Conservation (phyloP, 2,113 vertebrate species). For the Amblyopsis rosae region DNA sequence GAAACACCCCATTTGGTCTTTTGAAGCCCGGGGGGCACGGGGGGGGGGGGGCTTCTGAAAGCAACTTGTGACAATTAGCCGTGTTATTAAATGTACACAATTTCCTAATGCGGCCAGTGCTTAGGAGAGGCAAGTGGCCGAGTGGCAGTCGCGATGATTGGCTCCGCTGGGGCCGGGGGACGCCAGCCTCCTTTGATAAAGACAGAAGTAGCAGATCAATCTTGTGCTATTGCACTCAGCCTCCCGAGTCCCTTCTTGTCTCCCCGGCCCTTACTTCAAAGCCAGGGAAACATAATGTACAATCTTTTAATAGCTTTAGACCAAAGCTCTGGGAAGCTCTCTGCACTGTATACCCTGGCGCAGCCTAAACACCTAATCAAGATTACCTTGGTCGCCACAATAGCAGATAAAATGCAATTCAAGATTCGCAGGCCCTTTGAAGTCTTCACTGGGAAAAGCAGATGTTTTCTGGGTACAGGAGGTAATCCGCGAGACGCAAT, state of each 20-base stretch:
- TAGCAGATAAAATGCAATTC: constrained; percentile 99
- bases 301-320: constrained; percentile 99
- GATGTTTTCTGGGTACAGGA: constrained; percentile 90
- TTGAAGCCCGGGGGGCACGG: constrained; percentile 43
- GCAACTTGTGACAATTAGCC: constrained; percentile 75
- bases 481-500: constrained; percentile 95
- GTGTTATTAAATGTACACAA: constrained; percentile 81
- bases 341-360: constrained; percentile 90
- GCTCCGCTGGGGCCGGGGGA: constrained; percentile 70
- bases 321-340: constrained; percentile 92
- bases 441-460: constrained; percentile 92
- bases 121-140: constrained; percentile 69
- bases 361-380: constrained; percentile 99
- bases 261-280: constrained; percentile 97
- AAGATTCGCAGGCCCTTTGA: constrained; percentile 95
- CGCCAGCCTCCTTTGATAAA: constrained; percentile 86
- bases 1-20: constrained; percentile 66
- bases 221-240: constrained; percentile 91
- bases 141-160: constrained; percentile 80
- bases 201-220: constrained; percentile 84
- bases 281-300: constrained; percentile 98
- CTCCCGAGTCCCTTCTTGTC: constrained; percentile 86
- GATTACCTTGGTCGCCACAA: constrained; percentile 97
- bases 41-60: constrained; percentile 25
- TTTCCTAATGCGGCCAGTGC: constrained; percentile 81